A percentile compares a stretch with the other conserved stretches of the same genome.
Conservation (phyloP, 1,140 invertebrate species). For the Lasaia peninsularis region DNA sequence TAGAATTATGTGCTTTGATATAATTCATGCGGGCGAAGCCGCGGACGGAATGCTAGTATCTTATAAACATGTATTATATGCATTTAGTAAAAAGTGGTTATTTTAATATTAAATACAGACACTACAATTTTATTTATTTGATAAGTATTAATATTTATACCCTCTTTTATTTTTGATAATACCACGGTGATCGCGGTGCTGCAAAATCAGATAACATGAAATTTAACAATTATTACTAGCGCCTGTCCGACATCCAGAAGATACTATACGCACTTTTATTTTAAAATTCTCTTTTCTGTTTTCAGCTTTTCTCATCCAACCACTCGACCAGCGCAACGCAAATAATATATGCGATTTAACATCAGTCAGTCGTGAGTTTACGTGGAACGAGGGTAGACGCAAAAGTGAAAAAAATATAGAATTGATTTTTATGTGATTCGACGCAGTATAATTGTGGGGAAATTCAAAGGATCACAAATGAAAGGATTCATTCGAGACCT, state of each 20-base stretch:
- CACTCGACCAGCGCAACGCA: conserved; percentile 17
- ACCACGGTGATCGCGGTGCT: too few relatives aligned
- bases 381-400: conserved; percentile 10
- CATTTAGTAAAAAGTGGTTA: too few relatives aligned
- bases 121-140: too few relatives aligned
- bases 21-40: too few relatives aligned
- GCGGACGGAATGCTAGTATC: too few relatives aligned
- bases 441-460: conserved; percentile 1
- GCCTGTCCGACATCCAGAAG: background rate
- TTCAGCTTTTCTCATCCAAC: conserved; percentile 9
- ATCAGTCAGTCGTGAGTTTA: conserved; percentile 24
- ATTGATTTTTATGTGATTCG: conserved; percentile 20
- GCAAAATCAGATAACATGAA: background rate
- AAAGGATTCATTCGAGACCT: too few relatives aligned
- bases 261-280: background rate
- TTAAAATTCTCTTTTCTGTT: conserved; percentile 5
- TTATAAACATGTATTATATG: too few relatives aligned
- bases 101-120: too few relatives aligned
- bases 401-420: conserved; percentile 15
- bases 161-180: too few relatives aligned
- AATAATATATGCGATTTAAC: conserved; percentile 30
- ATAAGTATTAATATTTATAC: too few relatives aligned
- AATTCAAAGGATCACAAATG: background rate
- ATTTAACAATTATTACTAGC: background rate
- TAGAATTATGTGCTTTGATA: too few relatives aligned